These are phyloP conservation scores for Drosophila diplacantha DNA, from an alignment of 2,888 invertebrate genomes.

Conservation along the genomic window DNA sequence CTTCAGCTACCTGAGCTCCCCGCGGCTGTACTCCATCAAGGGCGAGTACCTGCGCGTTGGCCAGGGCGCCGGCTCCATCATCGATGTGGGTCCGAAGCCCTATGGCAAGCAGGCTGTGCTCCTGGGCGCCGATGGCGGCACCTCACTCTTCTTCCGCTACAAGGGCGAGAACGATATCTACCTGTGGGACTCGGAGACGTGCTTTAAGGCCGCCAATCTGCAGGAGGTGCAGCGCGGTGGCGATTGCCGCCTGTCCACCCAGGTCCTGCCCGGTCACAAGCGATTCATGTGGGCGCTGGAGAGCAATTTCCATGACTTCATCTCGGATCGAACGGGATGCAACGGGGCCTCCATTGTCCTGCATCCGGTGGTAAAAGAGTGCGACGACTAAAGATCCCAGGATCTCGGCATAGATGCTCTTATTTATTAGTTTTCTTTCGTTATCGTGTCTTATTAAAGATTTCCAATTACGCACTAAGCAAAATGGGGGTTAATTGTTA, in stretches of 20 bases:
- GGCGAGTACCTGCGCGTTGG: constrained; percentile 80
- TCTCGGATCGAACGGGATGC: constrained; percentile 81
- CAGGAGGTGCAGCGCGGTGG: constrained; percentile 81
- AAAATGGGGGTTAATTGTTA: no score
- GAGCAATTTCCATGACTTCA: constrained; percentile 83
- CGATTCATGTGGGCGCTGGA: constrained; percentile 82
- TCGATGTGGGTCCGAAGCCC: constrained; percentile 81
- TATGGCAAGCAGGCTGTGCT: constrained; percentile 79
- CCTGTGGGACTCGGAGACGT: constrained; percentile 82
- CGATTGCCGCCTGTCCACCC: constrained; percentile 81
- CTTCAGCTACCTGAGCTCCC: constrained; percentile 81
- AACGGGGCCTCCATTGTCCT: constrained; percentile 81
- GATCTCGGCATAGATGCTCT: background rate
- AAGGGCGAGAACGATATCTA: constrained; percentile 82
- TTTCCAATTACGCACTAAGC: background rate
- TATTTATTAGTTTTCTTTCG: constrained; percentile 30
- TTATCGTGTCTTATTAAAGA: constrained; percentile 23
- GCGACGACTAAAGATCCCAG: constrained; percentile 58
- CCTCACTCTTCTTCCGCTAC: constrained; percentile 81
- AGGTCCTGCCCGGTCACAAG: constrained; percentile 81
- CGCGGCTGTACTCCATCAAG: constrained; percentile 80
- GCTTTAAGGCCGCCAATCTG: constrained; percentile 80
- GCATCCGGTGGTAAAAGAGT: constrained; percentile 81
- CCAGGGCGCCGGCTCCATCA: constrained; percentile 79
- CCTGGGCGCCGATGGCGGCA: constrained; percentile 81